Base-by-base conservation (phyloP, 2,113 vertebrate species). In the Cyprinodon tularosa region DNA sequence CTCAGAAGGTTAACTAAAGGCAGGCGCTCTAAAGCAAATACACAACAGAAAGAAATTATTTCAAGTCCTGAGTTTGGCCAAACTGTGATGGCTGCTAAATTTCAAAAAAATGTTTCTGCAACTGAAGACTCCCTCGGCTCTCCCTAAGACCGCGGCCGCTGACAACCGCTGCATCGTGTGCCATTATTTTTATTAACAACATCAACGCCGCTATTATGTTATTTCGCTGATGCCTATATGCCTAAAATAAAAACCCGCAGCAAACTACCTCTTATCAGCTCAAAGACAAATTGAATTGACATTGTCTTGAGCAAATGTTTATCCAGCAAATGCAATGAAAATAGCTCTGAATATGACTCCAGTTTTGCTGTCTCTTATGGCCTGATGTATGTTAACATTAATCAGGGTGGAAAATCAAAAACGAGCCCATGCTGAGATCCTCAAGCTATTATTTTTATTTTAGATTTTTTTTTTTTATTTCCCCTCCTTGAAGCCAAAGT, bases 321-420 rank as follows among this genome's bases (percentile, higher is more conserved):
- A 93, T 68, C 78, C 86, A 90, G 76, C 82, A 92, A 74, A 89
- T 86, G 86, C 81, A 91, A 91, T 91, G 82, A 90, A 88, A 90
- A 85, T 85, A 85, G 78, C 76, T 87, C 83, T 83, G 86, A 89
- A 91, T 88, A 90, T 84, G 87, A 91, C 79, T 89, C 86, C 83
- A 1, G 66, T 86, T 77, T 61, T 76, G 84, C 81, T 82, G 91
- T 91, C 88, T 90, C 91, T 89, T 83, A 83, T 90, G 86, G 88
- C 82, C 80, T 82, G 78, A 90, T 89, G 77, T 74, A 82, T 37
- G 63, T 86, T 89, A 85, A 87, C 77, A 72, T 85, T 90, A 92
- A 92, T 91, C 82, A 87, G 81, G 83, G 84, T 88, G 89, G 90
- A 90, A 90, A 92, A 90, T 87, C 80, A 85, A 83, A 71, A 87